Conservation (phyloP, 2,797 vertebrate genomes). For the Coregonus ussuriensis region DNA sequence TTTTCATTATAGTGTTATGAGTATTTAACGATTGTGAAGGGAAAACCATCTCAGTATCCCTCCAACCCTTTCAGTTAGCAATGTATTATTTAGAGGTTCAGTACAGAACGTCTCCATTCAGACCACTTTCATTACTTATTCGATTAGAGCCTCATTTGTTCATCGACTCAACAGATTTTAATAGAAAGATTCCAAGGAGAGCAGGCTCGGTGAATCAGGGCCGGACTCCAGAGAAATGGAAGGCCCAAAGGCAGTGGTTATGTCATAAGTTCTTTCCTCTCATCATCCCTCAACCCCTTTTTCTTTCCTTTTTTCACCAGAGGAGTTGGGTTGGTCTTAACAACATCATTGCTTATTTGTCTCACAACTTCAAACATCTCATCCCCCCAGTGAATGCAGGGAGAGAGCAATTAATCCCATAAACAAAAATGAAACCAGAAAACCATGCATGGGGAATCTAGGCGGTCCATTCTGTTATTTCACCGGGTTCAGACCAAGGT, state of each 20-base stretch:
- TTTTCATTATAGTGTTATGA: constrained; percentile 24
- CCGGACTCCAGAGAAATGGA: constrained; percentile 31
- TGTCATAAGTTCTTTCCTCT: constrained; percentile 44
- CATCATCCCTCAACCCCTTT: not conserved
- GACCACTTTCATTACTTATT: constrained; percentile 43
- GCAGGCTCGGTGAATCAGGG: constrained; percentile 45
- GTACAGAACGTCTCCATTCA: constrained; percentile 26
- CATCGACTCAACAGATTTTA: constrained; percentile 38
- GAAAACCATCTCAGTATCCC: constrained; percentile 11
- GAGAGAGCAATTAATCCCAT: constrained; percentile 57
- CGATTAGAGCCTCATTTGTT: constrained; percentile 51
- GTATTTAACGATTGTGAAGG: constrained; percentile 22
- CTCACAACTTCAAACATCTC: constrained; percentile 48
- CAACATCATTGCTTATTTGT: constrained; percentile 39
- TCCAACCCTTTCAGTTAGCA: constrained; percentile 36
- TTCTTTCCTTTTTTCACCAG: constrained; percentile 25
- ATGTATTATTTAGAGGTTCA: constrained; percentile 54
- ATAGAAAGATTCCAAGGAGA: constrained; percentile 32
- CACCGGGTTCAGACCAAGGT: constrained; percentile 46
- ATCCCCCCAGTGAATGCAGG: constrained; percentile 41
- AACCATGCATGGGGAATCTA: not conserved
- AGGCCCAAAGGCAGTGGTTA: constrained; percentile 41
- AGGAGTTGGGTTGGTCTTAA: constrained; percentile 27
- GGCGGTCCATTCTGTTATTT: constrained; percentile 31
- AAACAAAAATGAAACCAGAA: constrained; percentile 42